These are phyloP conservation scores for Avahi laniger DNA, from an alignment of 2,797 vertebrate species.

Conservation along the genomic window DNA sequence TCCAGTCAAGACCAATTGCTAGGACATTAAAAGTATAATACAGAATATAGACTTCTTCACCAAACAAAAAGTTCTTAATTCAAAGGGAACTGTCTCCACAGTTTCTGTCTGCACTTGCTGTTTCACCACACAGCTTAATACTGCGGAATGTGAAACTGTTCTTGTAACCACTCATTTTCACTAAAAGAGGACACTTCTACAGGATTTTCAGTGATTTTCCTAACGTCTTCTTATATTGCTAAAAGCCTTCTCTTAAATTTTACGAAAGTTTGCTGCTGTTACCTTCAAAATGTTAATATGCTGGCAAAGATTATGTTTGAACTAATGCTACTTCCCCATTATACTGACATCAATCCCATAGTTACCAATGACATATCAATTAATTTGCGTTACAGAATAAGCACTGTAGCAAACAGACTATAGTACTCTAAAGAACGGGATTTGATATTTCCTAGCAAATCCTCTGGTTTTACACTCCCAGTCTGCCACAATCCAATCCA, in stretches of 20 bases:
- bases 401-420: not conserved
- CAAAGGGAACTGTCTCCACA: constrained; percentile 18
- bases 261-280: constrained; percentile 22
- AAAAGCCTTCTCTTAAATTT: constrained; percentile 20
- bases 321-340: not conserved
- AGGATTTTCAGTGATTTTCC: constrained; percentile 21
- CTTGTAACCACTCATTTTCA: constrained; percentile 13
- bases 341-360: constrained; percentile 14
- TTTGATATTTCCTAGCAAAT: constrained; percentile 7
- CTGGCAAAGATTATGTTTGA: constrained; percentile 7
- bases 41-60: not conserved
- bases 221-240: not conserved
- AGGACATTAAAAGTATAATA: not conserved
- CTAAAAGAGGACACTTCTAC: not conserved
- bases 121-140: not conserved
- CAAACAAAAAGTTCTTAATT: not conserved
- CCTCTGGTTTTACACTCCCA: not conserved
- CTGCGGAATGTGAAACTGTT: not conserved
- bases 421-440: not conserved
- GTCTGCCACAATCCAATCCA: not conserved
- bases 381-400: not conserved
- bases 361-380: not conserved
- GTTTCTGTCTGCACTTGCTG: not conserved
- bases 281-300: constrained; percentile 3
- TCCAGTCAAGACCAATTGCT: not conserved